phyloP scores from a whole-genome alignment of 2,888 invertebrate species.

The Clitarchus hookeri region DNA sequence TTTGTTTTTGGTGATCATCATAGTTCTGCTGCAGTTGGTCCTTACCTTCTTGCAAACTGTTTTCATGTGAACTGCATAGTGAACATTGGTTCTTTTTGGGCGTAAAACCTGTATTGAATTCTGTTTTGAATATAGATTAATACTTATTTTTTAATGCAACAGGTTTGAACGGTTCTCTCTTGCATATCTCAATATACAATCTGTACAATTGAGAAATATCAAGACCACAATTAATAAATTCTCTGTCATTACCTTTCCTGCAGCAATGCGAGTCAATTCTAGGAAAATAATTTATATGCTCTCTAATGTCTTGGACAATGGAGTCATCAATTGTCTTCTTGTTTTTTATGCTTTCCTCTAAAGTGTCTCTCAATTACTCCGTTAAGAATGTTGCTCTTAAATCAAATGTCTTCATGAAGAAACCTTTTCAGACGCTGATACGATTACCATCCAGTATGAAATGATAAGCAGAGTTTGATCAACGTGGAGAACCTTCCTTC shows the following conservation, averaged over 20 bases:
- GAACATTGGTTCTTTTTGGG: constrained; percentile 49
- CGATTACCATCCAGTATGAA: too few species aligned
- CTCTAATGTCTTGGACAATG: too few species aligned
- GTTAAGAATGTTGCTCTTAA: constrained; percentile 44
- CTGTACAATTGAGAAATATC: constrained; percentile 41
- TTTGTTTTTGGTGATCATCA: constrained; percentile 45
- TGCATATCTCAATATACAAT: constrained; percentile 45
- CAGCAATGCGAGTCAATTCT: too few species aligned
- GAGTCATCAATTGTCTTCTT: constrained; percentile 18
- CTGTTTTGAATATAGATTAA: too few species aligned
- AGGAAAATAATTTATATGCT: too few species aligned
- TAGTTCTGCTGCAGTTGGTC: constrained; percentile 43
- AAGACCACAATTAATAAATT: too few species aligned
- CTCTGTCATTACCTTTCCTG: too few species aligned
- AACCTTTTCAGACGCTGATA: constrained; percentile 44
- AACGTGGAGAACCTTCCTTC: too few species aligned
- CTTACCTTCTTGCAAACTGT: constrained; percentile 45
- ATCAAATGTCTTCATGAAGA: constrained; percentile 45
- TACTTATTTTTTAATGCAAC: too few species aligned
- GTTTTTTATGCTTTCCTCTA: constrained; percentile 45
- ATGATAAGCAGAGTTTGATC: too few species aligned
- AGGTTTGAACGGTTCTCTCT: constrained; percentile 39
- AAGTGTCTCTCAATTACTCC: constrained; percentile 43
- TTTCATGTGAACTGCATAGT: too few species aligned
- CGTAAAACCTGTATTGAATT: constrained; percentile 40